phyloP scores from a whole-genome alignment of 2,797 vertebrate genomes.

The Pantherophis vulpinus region DNA sequence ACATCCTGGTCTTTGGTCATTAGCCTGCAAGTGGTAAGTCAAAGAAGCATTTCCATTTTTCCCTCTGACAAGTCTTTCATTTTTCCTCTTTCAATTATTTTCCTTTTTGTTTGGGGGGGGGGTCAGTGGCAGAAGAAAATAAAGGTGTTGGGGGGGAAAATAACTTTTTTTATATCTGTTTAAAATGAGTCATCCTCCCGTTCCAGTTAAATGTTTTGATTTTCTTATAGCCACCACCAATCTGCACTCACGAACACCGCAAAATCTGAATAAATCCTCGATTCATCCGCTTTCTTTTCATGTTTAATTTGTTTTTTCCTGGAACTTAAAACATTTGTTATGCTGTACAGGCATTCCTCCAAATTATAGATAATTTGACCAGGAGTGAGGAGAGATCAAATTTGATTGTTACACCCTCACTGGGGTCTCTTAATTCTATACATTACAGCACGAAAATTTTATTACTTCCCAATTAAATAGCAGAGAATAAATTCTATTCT shows the following conservation, averaged over 20 bases:
- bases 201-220: neutral
- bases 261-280: neutral
- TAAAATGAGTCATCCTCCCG: neutral
- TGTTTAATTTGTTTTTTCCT: neutral
- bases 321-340: slow-evolving; percentile 22
- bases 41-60: neutral
- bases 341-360: slow-evolving; percentile 16
- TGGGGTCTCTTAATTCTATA: slow-evolving; percentile 55
- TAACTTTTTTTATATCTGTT: neutral
- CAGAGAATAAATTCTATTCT: slow-evolving; percentile 31
- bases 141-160: neutral
- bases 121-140: neutral
- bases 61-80: neutral
- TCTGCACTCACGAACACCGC: too few species aligned
- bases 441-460: slow-evolving; percentile 42
- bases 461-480: slow-evolving; percentile 51
- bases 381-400: slow-evolving; percentile 29
- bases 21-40: neutral
- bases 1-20: neutral
- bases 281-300: neutral
- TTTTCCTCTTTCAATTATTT: neutral
- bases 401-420: slow-evolving; percentile 58
- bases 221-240: neutral
- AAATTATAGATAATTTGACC: slow-evolving; percentile 48
- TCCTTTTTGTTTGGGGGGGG: neutral